Conservation (phyloP, 2,888 invertebrate genomes). For the Aelia acuminata region DNA sequence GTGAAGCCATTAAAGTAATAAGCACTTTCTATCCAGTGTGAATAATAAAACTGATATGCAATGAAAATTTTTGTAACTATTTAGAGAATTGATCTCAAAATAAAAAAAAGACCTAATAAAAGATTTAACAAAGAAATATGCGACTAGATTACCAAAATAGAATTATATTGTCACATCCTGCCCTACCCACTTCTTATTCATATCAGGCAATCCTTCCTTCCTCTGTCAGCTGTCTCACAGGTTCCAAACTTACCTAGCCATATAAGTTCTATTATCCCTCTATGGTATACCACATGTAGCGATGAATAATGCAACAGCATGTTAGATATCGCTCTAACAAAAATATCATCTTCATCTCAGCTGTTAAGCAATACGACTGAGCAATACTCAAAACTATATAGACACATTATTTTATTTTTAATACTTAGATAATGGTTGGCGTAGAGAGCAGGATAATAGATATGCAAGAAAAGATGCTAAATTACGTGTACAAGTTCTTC, state of each 20-base stretch:
- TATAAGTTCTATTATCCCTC: not conserved
- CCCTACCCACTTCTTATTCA: slow-evolving; percentile 9
- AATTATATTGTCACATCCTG: slow-evolving; percentile 31
- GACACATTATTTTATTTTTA: no score
- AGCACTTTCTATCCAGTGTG: no score
- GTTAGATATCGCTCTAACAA: no score
- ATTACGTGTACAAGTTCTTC: no score
- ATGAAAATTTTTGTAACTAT: not conserved
- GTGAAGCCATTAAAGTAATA: no score
- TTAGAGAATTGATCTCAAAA: not conserved
- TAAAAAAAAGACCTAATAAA: not conserved
- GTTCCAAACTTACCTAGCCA: slow-evolving; percentile 14
- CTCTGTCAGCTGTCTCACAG: not conserved
- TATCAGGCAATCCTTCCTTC: not conserved
- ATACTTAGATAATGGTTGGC: no score
- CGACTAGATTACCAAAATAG: slow-evolving; percentile 27
- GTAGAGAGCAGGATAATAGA: no score
- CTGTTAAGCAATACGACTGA: no score
- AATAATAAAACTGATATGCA: no score
- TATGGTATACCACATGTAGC: not conserved
- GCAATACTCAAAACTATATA: no score
- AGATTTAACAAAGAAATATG: slow-evolving; percentile 22
- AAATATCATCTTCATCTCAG: no score
- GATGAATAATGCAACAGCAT: not conserved
- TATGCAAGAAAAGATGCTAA: no score